Conservation (phyloP, 2,113 vertebrate species). For the Leptocoma aspasia region DNA sequence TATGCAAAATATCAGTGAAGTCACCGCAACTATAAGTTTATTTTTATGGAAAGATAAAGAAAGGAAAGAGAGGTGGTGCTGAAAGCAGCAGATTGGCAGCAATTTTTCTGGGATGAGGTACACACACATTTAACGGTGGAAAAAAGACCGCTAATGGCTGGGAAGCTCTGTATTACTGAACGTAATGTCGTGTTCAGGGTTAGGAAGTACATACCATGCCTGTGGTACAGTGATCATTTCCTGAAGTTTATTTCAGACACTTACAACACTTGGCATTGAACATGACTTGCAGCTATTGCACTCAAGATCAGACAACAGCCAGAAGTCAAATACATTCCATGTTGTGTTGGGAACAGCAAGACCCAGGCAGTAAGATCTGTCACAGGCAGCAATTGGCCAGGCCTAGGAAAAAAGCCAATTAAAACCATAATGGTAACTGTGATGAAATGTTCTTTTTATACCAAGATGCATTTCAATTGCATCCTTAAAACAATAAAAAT, state of each 20-base stretch:
- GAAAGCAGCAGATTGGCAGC: not conserved
- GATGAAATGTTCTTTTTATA: not conserved
- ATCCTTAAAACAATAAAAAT: not conserved
- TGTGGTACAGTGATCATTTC: not conserved
- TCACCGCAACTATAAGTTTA: not conserved
- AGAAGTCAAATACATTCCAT: not conserved
- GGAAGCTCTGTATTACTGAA: not conserved
- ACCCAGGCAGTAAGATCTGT: not conserved
- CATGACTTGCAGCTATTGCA: fast-evolving
- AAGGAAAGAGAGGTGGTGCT: not conserved
- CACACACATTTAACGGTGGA: fast-evolving
- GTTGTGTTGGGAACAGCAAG: fast-evolving
- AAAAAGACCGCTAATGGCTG: not conserved
- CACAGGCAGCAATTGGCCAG: not conserved
- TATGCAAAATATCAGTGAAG: not conserved
- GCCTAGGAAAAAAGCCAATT: not conserved
- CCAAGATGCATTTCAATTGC: not conserved
- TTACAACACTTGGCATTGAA: fast-evolving
- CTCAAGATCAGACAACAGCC: not conserved
- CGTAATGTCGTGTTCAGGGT: not conserved
- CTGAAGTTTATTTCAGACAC: not conserved
- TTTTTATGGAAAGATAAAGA: not conserved
- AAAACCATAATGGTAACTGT: fast-evolving
- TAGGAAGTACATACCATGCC: not conserved
- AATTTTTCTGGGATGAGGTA: not conserved